Evolutionary conservation across 2,888 invertebrate species (phyloP).

Genomic region (Trissonchulus latispiculum): DNA sequence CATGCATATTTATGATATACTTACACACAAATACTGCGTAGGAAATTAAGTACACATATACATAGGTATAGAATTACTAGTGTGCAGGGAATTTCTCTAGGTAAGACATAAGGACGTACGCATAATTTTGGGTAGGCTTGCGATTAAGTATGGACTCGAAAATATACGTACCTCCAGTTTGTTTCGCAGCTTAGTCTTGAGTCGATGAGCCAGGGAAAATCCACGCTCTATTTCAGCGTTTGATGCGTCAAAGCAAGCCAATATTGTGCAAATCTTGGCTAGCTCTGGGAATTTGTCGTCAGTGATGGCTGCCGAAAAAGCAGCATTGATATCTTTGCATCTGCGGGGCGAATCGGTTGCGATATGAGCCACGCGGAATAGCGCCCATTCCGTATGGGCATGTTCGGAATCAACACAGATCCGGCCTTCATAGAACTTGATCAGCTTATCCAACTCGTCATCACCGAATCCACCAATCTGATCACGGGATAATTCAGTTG

Average conservation of each 20-base stretch:
- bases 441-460: neutral
- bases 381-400: neutral
- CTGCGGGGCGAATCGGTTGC: neutral
- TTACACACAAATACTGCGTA: too few relatives aligned
- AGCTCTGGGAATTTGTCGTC: neutral
- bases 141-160: too few relatives aligned
- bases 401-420: neutral
- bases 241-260: neutral
- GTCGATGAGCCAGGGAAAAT: neutral
- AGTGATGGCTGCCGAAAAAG: neutral
- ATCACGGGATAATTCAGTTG: too few relatives aligned
- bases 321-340: neutral
- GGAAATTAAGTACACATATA: too few relatives aligned
- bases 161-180: neutral
- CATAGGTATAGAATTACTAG: too few relatives aligned
- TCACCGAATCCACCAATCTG: neutral
- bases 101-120: too few relatives aligned
- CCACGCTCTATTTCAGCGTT: constrained; percentile 4
- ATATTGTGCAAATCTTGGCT: neutral
- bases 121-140: too few relatives aligned
- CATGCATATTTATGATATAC: too few relatives aligned
- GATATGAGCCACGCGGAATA: neutral
- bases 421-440: neutral
- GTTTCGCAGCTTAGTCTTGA: neutral
- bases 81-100: too few relatives aligned